These are phyloP conservation scores for Strix occidentalis DNA, from an alignment of 2,797 vertebrate genomes.

Conservation along the genomic window DNA sequence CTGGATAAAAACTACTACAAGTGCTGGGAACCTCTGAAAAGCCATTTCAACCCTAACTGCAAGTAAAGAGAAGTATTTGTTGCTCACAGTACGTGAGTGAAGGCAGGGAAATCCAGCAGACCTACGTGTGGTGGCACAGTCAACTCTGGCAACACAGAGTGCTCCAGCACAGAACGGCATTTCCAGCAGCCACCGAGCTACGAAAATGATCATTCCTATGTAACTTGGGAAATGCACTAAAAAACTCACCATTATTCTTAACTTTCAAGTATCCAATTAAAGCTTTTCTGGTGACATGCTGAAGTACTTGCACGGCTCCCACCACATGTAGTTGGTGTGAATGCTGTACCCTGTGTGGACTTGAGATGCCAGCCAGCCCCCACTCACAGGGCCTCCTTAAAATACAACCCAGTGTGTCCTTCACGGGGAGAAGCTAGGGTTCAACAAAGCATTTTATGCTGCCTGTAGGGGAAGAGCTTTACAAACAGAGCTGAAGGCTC, in stretches of 20 bases:
- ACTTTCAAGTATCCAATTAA: constrained; percentile 2
- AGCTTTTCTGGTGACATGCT: background rate
- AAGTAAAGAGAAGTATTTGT: constrained; percentile 64
- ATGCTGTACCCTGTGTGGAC: background rate
- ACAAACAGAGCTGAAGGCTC: background rate
- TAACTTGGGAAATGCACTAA: background rate
- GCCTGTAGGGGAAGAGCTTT: background rate
- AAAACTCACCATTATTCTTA: background rate
- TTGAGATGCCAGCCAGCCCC: background rate
- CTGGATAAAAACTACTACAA: constrained; percentile 92
- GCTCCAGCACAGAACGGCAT: background rate
- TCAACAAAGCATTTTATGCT: background rate
- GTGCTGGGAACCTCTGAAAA: constrained; percentile 92
- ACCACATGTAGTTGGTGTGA: background rate
- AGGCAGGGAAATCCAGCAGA: background rate
- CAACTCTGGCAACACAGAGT: fast-evolving
- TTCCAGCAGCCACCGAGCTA: background rate
- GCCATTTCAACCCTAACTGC: constrained; percentile 86
- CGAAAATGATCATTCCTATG: fast-evolving
- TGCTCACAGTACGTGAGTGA: background rate
- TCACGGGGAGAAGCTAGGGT: background rate
- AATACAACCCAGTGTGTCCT: background rate
- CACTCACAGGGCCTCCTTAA: background rate
- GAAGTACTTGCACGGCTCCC: background rate
- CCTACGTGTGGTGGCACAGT: fast-evolving